Evolutionary conservation across 1,140 invertebrate species (phyloP).

Genomic region (Heliconius melpomene): DNA sequence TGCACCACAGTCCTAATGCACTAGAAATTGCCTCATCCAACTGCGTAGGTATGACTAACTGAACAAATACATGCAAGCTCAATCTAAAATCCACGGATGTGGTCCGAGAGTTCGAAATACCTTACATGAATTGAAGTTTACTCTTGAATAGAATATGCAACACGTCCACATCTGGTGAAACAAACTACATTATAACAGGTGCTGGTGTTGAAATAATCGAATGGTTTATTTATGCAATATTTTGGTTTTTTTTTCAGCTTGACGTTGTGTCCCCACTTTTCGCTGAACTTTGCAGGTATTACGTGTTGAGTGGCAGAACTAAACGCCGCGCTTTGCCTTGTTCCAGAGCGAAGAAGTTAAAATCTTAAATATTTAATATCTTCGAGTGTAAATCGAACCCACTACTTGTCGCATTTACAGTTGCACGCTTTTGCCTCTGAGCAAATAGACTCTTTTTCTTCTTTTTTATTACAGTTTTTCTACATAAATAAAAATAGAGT

Average conservation of each 20-base stretch:
- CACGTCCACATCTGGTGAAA: not conserved
- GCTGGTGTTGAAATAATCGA: not conserved
- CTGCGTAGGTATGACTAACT: conserved; percentile 26
- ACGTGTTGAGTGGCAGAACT: no score
- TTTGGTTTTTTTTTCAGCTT: no score
- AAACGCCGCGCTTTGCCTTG: no score
- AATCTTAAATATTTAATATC: no score
- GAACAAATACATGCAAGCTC: conserved; percentile 24
- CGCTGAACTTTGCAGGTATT: no score
- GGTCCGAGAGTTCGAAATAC: conserved; percentile 13
- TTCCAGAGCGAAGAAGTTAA: no score
- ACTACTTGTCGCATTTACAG: no score
- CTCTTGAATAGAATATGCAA: not conserved
- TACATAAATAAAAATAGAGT: not conserved
- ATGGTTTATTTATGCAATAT: not conserved
- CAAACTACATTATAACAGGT: not conserved
- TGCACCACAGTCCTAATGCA: conserved; percentile 27
- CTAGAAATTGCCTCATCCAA: conserved; percentile 27
- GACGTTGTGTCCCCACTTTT: no score
- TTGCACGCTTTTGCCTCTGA: no score
- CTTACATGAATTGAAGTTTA: conserved; percentile 11
- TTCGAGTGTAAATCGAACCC: no score
- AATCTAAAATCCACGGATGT: conserved; percentile 23
- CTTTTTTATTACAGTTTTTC: not conserved
- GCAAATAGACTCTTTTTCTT: no score